Base-by-base conservation (phyloP, 2,113 vertebrate species). In the Megaptera novaeangliae region DNA sequence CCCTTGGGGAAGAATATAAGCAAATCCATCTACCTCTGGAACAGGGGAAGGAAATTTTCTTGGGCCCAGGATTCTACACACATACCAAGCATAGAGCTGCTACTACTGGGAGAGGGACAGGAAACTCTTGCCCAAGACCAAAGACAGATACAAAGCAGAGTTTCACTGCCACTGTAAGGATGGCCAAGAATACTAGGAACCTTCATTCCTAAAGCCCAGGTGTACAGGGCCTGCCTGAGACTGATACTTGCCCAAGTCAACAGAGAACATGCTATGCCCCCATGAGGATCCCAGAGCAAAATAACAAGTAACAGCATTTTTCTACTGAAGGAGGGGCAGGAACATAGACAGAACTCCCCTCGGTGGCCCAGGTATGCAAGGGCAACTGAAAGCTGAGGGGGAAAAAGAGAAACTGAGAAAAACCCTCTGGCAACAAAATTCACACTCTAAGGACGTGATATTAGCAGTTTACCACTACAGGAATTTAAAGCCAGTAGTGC, bases 301-400 rank as follows among this genome's bases (percentile, higher is more conserved):
- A 63, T 95, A 91, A 77, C 61, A 87, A 92, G 57, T 21, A 88
- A 74, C 14, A 86, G 15, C 27, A 72, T 84, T 93, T 93, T 74
- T 72, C 14, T 71, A 0, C 66, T 94, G 31, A 29, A 90, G 29
- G 41, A 87, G 55, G 57, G 95, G 21, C 55, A 96, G 41, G 44
- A 81, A 31, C 34, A 94, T 52, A 71, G 88, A 96, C 5, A 94
- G 72, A 95, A 95, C 44, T 91, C 71, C 78, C 44, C 71, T 93
- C 78, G 81, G 83, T 96, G 91, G 61, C 14, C 80, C 23, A 57
- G 14, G 23, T 44, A 69, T 83, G 55, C 55, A 97, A 97, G 46
- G 63, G n/a, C 74, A 97, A n/a, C n/a, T 36, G 66, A 89, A 89
- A 95, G 2, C 25, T 44, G 10, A 87, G 27, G 11, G 12, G 11